Evolutionary conservation across 2,888 invertebrate genomes (phyloP), one percentile per base, ranked within the genome.

Genomic region (Rhaphigaster nebulosa): DNA sequence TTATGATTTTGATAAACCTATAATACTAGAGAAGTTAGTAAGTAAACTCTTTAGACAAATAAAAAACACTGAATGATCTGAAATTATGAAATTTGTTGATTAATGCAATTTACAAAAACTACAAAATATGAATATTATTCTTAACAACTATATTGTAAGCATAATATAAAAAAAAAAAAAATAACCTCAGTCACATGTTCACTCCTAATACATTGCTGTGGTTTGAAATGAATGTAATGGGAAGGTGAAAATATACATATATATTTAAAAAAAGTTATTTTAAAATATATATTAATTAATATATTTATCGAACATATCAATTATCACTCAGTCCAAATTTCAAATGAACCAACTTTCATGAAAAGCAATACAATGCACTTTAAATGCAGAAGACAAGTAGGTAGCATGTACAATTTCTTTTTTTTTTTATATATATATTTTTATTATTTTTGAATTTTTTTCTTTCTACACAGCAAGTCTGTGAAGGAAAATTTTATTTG

Each of bases 401-500:
- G 38, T 65, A 76, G 13, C 70, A 76, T 38, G 38, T 76, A 76
- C 20, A 76, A 1, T 76, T 34, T 38, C 5, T 65, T 76, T 76
- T 76, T n/a, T n/a, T 23, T 23, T 15, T 52, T 15, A 52, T 56
- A 23, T 56, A 56, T 56, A 56, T 56, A 23, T 56, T 56, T 56
- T 56, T 10, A 8, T 76, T 76, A 38, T 76, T 38, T 38, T 38
- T 76, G 5, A 18, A 76, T 76, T 76, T 76, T n/a, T n/a, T 34
- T 76, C 34, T 38, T 10, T 38, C 23, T 20, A 23, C 70, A 20
- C 65, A 65, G 65, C 29, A 65, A 10, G 15, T 65, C 65, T 65
- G 65, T 87, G 87, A 50, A 87, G 50, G 50, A 41, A 41, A 50
- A 87, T 52, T 87, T 87, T 87, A 87, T 87, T 52, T 29, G n/a